Percentiles rank a stretch among this genome's conserved stretches.
Evolutionary conservation across 2,113 vertebrate species (phyloP).

Genomic region (Chrysemys picta): DNA sequence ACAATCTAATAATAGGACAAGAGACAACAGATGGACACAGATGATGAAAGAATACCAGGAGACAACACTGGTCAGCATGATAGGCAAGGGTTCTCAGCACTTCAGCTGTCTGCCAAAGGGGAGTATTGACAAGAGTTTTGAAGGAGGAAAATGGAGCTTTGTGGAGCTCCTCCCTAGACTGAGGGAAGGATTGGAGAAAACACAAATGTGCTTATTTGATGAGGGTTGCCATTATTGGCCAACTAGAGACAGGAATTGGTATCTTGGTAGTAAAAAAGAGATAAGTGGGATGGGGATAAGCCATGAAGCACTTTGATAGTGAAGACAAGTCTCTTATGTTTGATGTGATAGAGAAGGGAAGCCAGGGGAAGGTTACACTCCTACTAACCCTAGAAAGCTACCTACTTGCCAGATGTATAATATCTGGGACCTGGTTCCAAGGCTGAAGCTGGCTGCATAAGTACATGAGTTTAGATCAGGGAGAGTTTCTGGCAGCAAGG

Average conservation of each 20-base stretch:
- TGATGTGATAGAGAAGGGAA: not conserved
- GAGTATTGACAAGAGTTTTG: not conserved
- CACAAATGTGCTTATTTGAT: not conserved
- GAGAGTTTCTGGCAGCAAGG: conserved; percentile 13
- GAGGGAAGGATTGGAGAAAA: not conserved
- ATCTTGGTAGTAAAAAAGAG: not conserved
- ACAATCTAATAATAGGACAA: not conserved
- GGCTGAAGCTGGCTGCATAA: not conserved
- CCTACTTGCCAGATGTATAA: not conserved
- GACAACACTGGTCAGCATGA: not conserved
- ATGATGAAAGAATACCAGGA: not conserved
- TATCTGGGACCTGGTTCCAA: not conserved
- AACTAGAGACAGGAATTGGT: not conserved
- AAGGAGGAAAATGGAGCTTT: not conserved
- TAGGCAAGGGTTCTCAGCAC: not conserved
- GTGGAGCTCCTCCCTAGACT: not conserved
- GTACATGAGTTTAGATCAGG: not conserved
- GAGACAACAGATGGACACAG: not conserved
- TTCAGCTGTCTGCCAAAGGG: not conserved
- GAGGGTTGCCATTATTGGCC: not conserved
- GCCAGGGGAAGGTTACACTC: not conserved
- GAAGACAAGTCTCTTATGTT: not conserved
- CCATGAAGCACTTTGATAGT: not conserved
- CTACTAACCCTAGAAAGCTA: not conserved
- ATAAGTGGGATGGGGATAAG: not conserved